Base-by-base conservation (phyloP, 2,797 vertebrate species). In the Scleropages formosus region DNA sequence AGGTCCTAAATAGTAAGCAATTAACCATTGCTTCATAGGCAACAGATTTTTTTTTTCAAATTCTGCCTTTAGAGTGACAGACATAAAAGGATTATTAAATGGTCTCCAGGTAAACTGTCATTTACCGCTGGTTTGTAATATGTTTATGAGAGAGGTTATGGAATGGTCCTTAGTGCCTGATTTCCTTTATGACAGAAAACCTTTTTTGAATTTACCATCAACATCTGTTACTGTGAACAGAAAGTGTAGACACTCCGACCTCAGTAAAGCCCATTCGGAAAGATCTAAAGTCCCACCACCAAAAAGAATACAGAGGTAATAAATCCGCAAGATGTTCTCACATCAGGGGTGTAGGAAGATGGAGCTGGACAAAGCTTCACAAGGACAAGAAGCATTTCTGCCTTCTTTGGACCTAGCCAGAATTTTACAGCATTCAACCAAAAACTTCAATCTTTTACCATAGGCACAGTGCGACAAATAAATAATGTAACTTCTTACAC, bases 381-480 rank as follows among this genome's bases (percentile, higher is more conserved):
- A 67, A 51, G 71, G 56, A 71, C 49, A 56, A 58, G 68, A 11
- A 24, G 31, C 49, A 39, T 56, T 51, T n/a, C n/a, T 20, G 53
- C 10, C 26, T 9, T 20, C 49, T 56, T 31, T 9, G 68, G 47
- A 24, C 8, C 27, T 31, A 53, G 56, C 31, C 44, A 18, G 31
- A 56, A 44, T 39, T 1, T 60, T 53, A 68, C 27, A n/a, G 12
- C 74, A 31, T 75, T 68, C 67, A 47, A 10, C 27, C 31, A 76
- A 76, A 56, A 68, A 2, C 56, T 66, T 22, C 39, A 16, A 70
- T 53, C 39, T 71, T 65, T 20, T 66, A 44, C 73, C 26, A 63
- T 58, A 66, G 63, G 53, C 53, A 27, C 11, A 74, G 44, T 68
- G 18, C 47, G 46, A 31, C 61, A 71, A 71, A 56, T 71, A 77